Evolutionary conservation across 2,888 invertebrate species (phyloP).

Genomic region (Lymantria dispar): DNA sequence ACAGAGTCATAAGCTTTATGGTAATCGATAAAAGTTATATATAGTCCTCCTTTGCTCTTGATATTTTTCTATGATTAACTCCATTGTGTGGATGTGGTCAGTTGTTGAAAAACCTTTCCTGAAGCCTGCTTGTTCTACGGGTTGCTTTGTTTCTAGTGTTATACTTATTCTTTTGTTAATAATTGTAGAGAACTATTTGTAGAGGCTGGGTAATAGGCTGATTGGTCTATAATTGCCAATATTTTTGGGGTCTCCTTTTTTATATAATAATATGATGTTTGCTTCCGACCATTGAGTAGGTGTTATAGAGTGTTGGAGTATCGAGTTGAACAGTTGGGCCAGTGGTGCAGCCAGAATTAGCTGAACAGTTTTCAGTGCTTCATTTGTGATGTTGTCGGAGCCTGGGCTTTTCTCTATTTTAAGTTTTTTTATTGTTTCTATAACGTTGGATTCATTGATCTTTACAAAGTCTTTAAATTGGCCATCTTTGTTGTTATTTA

Average conservation of each 20-base stretch:
- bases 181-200: conserved; percentile 17
- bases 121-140: too few species aligned
- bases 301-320: not conserved
- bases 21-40: not conserved
- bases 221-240: conserved; percentile 2
- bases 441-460: not conserved
- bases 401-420: not conserved
- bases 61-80: not conserved
- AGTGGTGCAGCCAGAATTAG: conserved; percentile 3
- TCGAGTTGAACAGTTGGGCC: conserved; percentile 8
- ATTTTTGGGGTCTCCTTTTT: too few species aligned
- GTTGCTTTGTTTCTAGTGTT: not conserved
- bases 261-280: not conserved
- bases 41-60: not conserved
- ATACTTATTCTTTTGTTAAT: conserved; percentile 11
- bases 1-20: not conserved
- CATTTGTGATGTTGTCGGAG: conserved; percentile 12
- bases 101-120: not conserved
- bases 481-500: not conserved
- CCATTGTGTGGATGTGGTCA: not conserved
- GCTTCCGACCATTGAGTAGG: conserved; percentile 1
- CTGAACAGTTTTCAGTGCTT: conserved; percentile 5
- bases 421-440: not conserved
- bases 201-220: conserved; percentile 14
- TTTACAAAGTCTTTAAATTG: not conserved